Evolutionary conservation across 2,888 invertebrate genomes (phyloP), one percentile per base, ranked within the genome.

Genomic region (Zygothrica quintamaculata): DNA sequence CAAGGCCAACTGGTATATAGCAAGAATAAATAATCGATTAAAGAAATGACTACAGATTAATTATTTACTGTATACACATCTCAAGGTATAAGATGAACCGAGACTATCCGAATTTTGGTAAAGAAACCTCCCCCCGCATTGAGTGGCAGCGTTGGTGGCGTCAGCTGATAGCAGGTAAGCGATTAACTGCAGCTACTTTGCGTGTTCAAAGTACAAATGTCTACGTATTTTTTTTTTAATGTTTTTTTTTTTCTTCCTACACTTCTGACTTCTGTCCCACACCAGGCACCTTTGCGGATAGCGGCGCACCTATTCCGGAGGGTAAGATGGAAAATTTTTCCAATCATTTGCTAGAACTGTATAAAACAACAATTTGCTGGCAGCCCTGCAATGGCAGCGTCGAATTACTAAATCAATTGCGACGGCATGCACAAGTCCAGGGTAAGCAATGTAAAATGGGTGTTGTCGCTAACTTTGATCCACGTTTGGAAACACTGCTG

Each of bases 381-480:
- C 92, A 93, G 80, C 92, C 93, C 25, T 93, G 93, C 72, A 92
- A 94, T 40, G 96, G 95, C 11, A 92, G 93, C 15, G 87, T 92
- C 7, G 93, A 93, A 55, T 90, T 96, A n/a, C 91, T 97, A 1
- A 90, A 93, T 16, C 92, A 92, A 62, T 89, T 97, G 3, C 88
- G 87, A 50, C 65, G 72, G 6, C 73, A 78, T 5, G 15, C 48
- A 0, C 62, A 80, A 8, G 51, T 71, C 5, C 82, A 9, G 13
- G 47, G 33, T 8, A 51, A 85, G 3, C 85, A 87, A 43, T 72
- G 77, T 7, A 65, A 68, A 4, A 75, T 97, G 37, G 98, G 97
- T 1, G 93, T 97, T 0, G 94, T 98, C 73, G 97, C 98, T 4
- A 98, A 98, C 91, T 97, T 95, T 91, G 98, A 98, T 92, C 95